Evolutionary conservation across 2,113 vertebrate species (phyloP).

Genomic region (Canis aureus): DNA sequence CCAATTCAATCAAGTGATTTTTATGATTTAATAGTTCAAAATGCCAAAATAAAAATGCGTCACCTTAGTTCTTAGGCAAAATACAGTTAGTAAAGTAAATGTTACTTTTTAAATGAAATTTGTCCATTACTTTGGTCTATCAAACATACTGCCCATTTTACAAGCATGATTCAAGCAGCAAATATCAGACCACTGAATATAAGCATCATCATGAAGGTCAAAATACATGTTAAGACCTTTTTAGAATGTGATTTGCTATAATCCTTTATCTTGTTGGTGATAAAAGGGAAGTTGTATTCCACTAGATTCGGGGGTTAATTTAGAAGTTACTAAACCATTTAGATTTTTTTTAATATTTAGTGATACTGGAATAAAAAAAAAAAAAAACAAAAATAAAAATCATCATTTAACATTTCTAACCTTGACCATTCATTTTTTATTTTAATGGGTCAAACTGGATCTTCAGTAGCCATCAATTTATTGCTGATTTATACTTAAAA

Average conservation of each 20-base stretch:
- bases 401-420: conserved; percentile 50
- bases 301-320: neutral
- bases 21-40: conserved; percentile 44
- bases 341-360: neutral
- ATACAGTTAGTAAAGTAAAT: neutral
- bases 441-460: neutral
- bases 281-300: neutral
- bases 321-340: neutral
- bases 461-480: neutral
- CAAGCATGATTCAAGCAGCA: neutral
- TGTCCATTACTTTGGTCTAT: neutral
- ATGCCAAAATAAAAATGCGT: neutral
- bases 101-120: neutral
- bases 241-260: neutral
- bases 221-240: neutral
- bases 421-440: neutral
- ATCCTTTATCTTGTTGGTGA: neutral
- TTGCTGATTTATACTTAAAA: neutral
- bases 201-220: neutral
- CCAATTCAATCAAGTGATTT: neutral
- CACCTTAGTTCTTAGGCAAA: conserved; percentile 16
- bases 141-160: neutral
- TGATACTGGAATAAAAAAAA: neutral
- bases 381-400: neutral
- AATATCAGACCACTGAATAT: neutral